Percentiles rank a stretch among this genome's conserved stretches.
These are phyloP conservation scores for Aratinga solstitialis DNA, from an alignment of 2,797 vertebrate genomes.

Conservation along the genomic window DNA sequence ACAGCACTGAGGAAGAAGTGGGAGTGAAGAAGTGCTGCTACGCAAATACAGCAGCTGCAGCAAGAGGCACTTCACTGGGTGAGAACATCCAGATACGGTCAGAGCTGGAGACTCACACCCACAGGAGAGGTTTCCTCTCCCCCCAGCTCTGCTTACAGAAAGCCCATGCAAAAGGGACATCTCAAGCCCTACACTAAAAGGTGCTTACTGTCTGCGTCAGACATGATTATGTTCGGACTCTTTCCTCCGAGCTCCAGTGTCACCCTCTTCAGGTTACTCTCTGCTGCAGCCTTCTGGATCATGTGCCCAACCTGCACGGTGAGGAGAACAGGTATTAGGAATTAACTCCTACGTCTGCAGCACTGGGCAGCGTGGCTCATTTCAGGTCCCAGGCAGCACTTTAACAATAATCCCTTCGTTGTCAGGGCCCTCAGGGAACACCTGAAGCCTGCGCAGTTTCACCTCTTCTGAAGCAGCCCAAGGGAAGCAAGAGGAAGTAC, in stretches of 20 bases:
- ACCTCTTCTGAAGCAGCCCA: not conserved
- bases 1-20: not conserved
- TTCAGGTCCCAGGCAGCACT: not conserved
- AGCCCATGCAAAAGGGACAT: not conserved
- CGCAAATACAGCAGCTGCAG: not conserved
- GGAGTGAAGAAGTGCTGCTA: not conserved
- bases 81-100: not conserved
- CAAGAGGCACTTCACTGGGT: not conserved
- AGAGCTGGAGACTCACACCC: not conserved
- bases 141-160: not conserved
- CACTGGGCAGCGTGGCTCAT: not conserved
- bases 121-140: not conserved
- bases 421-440: not conserved
- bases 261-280: conserved; percentile 93
- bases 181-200: not conserved
- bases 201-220: conserved; percentile 89
- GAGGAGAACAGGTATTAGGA: not conserved
- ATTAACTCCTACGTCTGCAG: not conserved
- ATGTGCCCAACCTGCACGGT: conserved; percentile 86
- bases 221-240: conserved; percentile 94
- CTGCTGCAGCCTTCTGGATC: conserved; percentile 90
- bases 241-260: conserved; percentile 96
- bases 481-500: not conserved
- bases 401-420: not conserved
- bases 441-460: not conserved